Evolutionary conservation across 2,113 vertebrate genomes (phyloP), one percentile per base, ranked within the genome.

Genomic region (Dolichallabes microphthalmus): DNA sequence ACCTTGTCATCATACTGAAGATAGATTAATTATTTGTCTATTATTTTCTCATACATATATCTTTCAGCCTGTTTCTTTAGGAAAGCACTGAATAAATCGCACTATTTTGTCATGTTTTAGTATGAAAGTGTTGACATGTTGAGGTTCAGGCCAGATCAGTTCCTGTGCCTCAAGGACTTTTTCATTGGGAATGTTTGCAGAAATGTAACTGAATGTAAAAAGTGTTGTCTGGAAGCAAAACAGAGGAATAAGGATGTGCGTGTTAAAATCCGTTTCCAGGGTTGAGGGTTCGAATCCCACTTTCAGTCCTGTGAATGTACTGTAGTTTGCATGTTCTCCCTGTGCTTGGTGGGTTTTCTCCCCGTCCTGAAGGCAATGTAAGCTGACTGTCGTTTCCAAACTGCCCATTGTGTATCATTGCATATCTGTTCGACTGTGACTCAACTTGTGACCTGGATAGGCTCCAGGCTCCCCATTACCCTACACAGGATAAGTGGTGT

Each of bases 1-100:
- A 17, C 12, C 60, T 69, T 15, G 25, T 83, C 50, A 22, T 77
- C 73, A 76, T 73, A 64, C 60, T 77, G 73, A 77, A 64, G 25
- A 20, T 55, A 22, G 27, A 53, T 22, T 14, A 22, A n/a, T 7
- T 20, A 6, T 82, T 73, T 74, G 39, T 61, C 57, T 52, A 79
- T 22, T 22, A 22, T n/a, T 27, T 78, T 17, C 53, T 39, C 14
- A 53, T 64, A 9, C 9, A 50, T 17, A n/a, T 50, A 30, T 11
- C 11, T 27, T 73, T 85, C 60, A 68, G 32, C 12, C 71, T 50
- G 53, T 2, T 85, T 3, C 55, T 15, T 22, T 6, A 30, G 15
- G 8, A 11, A 63, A 77, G 60, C 30, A 27, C 39, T 71, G 32
- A 60, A 39, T 25, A 20, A 35, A 57, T 77, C 27, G 14, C 25